A percentile compares a stretch with the other conserved stretches of the same genome.
Conservation (phyloP, 2,888 invertebrate genomes). For the Brachypalpus laphriformis region DNA sequence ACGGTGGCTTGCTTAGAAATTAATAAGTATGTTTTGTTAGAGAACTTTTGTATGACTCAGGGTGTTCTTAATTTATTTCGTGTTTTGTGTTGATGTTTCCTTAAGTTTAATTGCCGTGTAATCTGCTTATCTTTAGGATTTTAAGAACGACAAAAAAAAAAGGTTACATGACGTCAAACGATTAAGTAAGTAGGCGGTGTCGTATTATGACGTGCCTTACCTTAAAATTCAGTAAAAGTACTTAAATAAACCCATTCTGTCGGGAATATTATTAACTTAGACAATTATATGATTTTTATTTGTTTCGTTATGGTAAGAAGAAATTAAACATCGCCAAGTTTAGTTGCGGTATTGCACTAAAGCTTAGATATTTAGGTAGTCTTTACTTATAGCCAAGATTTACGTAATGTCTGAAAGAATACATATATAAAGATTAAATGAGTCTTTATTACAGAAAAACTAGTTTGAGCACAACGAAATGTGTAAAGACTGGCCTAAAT, state of each 20-base stretch:
- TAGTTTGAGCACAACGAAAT: too few relatives aligned
- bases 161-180: neutral
- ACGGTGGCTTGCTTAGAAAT: neutral
- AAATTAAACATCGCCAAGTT: too few relatives aligned
- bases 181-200: neutral
- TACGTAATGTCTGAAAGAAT: too few relatives aligned
- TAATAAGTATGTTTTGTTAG: neutral
- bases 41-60: neutral
- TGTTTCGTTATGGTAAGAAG: too few relatives aligned
- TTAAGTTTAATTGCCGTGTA: neutral
- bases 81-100: neutral
- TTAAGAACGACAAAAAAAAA: neutral
- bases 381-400: too few relatives aligned
- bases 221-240: neutral
- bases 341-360: too few relatives aligned
- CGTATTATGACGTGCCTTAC: neutral
- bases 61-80: neutral
- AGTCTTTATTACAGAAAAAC: too few relatives aligned
- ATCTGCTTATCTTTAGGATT: neutral
- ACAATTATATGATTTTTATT: neutral
- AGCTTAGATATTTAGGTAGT: too few relatives aligned
- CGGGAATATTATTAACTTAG: neutral
- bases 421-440: too few relatives aligned
- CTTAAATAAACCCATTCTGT: neutral
- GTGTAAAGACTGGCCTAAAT: too few relatives aligned